A percentile compares a stretch with the other conserved stretches of the same genome.
phyloP scores from a whole-genome alignment of 2,888 invertebrate species.

The Chymomyza procnemis region DNA sequence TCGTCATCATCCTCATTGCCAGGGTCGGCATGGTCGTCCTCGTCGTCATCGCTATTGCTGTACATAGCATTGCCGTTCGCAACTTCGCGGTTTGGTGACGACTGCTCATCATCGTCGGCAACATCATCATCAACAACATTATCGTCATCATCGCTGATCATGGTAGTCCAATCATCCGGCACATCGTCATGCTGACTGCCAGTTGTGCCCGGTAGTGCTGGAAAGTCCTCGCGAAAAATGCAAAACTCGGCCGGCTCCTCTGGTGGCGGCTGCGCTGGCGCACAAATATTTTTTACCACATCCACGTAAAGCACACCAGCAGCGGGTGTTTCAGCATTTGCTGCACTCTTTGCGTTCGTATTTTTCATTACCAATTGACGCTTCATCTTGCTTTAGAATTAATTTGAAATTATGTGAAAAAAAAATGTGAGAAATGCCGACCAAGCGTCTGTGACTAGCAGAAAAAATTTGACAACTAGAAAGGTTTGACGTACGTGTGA shows the following conservation, averaged over 20 bases:
- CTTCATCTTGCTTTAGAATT: constrained; percentile 51
- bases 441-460: too few relatives aligned
- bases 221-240: constrained; percentile 51
- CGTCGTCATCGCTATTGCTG: neutral
- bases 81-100: too few relatives aligned
- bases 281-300: constrained; percentile 50
- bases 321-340: constrained; percentile 23
- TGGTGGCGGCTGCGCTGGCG: constrained; percentile 3
- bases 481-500: too few relatives aligned
- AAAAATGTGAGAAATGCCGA: too few relatives aligned
- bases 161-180: constrained; percentile 45
- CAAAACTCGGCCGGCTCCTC: constrained; percentile 33
- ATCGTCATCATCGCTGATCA: constrained; percentile 25
- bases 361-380: constrained; percentile 28
- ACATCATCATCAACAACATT: too few relatives aligned
- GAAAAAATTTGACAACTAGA: too few relatives aligned
- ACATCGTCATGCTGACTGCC: neutral
- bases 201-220: constrained; percentile 38
- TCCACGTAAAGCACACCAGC: constrained; percentile 46
- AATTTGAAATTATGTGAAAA: too few relatives aligned
- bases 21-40: neutral
- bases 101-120: too few relatives aligned
- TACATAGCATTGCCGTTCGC: too few relatives aligned
- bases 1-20: neutral
- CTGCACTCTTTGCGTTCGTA: constrained; percentile 10